A percentile compares a stretch with the other conserved stretches of the same genome.
These are phyloP conservation scores for Zosterops lateralis DNA, from an alignment of 2,113 vertebrate species.

Conservation along the genomic window DNA sequence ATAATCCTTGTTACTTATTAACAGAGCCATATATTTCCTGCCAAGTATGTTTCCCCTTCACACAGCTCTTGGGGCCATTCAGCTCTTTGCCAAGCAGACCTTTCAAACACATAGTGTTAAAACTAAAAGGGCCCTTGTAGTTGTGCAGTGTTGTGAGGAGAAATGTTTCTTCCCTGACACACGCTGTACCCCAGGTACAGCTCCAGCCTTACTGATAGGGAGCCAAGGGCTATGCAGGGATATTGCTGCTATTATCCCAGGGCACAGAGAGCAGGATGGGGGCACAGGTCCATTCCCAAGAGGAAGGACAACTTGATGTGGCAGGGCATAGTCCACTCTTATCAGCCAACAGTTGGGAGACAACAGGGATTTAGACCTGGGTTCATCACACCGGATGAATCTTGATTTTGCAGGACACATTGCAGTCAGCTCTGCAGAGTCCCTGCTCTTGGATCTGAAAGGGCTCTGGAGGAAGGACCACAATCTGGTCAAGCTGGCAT, in stretches of 20 bases:
- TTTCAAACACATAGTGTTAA: neutral
- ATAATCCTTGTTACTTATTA: neutral
- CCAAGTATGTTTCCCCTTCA: neutral
- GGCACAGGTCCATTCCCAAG: neutral
- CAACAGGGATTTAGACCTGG: neutral
- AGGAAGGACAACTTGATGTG: neutral
- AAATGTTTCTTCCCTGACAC: neutral
- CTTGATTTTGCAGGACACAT: neutral
- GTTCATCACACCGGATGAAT: neutral
- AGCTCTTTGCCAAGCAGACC: neutral
- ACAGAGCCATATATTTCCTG: neutral
- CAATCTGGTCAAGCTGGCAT: neutral
- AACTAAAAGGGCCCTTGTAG: neutral
- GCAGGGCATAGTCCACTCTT: neutral
- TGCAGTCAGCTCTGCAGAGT: neutral
- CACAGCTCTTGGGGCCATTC: neutral
- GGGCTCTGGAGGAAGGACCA: neutral
- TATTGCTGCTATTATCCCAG: neutral
- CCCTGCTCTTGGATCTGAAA: neutral
- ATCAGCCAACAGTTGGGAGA: neutral
- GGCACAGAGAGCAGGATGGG: neutral
- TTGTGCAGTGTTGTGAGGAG: neutral
- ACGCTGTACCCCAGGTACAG: neutral
- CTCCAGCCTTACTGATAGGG: neutral
- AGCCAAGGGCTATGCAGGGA: fast-evolving